Conservation (phyloP, 2,888 invertebrate species). For the Polietes domitor region DNA sequence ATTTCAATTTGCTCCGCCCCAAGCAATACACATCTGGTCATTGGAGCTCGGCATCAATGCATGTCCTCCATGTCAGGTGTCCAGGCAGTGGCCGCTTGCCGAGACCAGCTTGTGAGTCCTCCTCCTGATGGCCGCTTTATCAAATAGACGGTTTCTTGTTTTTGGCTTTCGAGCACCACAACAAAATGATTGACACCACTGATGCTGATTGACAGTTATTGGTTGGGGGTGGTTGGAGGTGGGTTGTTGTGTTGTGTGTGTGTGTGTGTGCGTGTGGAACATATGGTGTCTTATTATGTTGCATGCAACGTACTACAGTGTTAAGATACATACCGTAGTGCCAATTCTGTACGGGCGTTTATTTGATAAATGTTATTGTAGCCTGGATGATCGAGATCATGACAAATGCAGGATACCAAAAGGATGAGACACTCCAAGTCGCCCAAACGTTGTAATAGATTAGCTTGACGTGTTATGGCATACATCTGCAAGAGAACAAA, state of each 20-base stretch:
- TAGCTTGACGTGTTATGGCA: constrained; percentile 88
- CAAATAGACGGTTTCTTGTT: background rate
- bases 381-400: constrained; percentile 90
- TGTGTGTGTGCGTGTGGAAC: background rate
- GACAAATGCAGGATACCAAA: constrained; percentile 90
- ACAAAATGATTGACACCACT: constrained; percentile 19
- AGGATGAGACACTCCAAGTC: constrained; percentile 89
- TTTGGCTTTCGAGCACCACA: background rate
- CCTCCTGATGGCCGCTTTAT: background rate
- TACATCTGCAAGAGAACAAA: constrained; percentile 85
- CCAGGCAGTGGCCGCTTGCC: background rate
- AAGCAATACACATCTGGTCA: constrained; percentile 1
- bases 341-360: constrained; percentile 91
- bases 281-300: background rate
- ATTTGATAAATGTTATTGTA: constrained; percentile 91
- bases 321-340: constrained; percentile 83
- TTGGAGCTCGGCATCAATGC: background rate
- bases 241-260: background rate
- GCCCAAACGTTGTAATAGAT: constrained; percentile 86
- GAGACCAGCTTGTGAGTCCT: background rate
- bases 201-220: constrained; percentile 31
- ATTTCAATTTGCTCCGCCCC: background rate
- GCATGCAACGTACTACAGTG: too few species aligned
- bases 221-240: background rate
- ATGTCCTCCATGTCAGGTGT: background rate